Evolutionary conservation across 2,888 invertebrate genomes (phyloP).

Genomic region (Penaeus monodon): DNA sequence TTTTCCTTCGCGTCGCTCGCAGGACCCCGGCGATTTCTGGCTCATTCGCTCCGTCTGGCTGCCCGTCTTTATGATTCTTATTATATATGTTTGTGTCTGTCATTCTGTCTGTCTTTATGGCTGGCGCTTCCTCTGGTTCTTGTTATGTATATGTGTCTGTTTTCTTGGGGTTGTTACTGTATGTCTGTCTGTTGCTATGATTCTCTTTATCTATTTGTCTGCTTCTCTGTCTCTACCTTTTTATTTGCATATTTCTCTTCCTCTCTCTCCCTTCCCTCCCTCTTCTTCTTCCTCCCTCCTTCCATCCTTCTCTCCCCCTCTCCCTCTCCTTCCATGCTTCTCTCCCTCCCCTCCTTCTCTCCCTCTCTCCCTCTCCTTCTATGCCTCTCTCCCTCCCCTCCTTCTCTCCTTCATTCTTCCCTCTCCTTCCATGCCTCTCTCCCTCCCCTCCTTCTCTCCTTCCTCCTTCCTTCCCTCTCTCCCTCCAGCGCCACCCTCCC

Average conservation of each 20-base stretch:
- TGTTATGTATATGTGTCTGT: too few species aligned
- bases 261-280: neutral
- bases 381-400: neutral
- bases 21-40: too few species aligned
- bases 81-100: too few species aligned
- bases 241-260: neutral
- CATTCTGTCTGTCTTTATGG: too few species aligned
- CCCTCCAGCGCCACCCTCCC: neutral
- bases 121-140: too few species aligned
- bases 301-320: neutral
- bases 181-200: too few species aligned
- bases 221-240: neutral
- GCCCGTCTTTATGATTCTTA: too few species aligned
- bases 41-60: too few species aligned
- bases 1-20: too few species aligned
- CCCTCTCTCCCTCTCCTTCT: neutral
- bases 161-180: too few species aligned
- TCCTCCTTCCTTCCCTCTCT: neutral
- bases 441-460: neutral
- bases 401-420: neutral
- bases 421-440: neutral
- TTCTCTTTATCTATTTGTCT: too few species aligned
- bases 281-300: neutral
- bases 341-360: neutral
- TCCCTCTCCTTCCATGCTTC: neutral